phyloP scores from a whole-genome alignment of 2,888 invertebrate genomes.

The Mythimna lalbum region DNA sequence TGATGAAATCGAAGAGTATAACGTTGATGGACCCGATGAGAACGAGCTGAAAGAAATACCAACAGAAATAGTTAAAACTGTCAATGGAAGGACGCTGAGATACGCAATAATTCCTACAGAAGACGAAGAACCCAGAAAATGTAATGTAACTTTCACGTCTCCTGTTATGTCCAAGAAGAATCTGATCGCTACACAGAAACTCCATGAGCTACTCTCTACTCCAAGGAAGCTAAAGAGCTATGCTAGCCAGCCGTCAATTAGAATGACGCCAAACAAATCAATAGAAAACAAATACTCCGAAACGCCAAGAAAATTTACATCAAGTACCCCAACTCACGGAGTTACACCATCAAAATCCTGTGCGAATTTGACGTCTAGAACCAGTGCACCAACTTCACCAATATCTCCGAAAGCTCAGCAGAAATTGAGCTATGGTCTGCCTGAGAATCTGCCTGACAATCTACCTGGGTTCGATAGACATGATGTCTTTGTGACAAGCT shows the following conservation, averaged over 20 bases:
- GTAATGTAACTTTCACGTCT: constrained; percentile 82
- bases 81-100: constrained; percentile 90
- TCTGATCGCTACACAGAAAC: constrained; percentile 93
- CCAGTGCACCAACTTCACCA: constrained; percentile 76
- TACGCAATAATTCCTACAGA: constrained; percentile 92
- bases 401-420: constrained; percentile 90
- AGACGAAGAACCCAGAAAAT: constrained; percentile 85
- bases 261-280: constrained; percentile 82
- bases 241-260: constrained; percentile 88
- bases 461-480: constrained; percentile 74
- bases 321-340: constrained; percentile 84
- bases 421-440: constrained; percentile 88
- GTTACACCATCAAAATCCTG: constrained; percentile 88
- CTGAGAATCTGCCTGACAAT: constrained; percentile 58
- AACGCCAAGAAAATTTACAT: constrained; percentile 71
- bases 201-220: constrained; percentile 94
- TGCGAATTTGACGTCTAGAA: constrained; percentile 81
- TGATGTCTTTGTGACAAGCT: constrained; percentile 86
- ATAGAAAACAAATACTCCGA: constrained; percentile 51
- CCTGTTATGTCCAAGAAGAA: constrained; percentile 90
- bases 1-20: constrained; percentile 87
- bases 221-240: constrained; percentile 91
- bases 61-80: constrained; percentile 91
- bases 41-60: constrained; percentile 90
- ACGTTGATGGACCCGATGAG: constrained; percentile 90